Evolutionary conservation across 2,113 vertebrate species (phyloP).

Genomic region (Ginglymostoma cirratum): DNA sequence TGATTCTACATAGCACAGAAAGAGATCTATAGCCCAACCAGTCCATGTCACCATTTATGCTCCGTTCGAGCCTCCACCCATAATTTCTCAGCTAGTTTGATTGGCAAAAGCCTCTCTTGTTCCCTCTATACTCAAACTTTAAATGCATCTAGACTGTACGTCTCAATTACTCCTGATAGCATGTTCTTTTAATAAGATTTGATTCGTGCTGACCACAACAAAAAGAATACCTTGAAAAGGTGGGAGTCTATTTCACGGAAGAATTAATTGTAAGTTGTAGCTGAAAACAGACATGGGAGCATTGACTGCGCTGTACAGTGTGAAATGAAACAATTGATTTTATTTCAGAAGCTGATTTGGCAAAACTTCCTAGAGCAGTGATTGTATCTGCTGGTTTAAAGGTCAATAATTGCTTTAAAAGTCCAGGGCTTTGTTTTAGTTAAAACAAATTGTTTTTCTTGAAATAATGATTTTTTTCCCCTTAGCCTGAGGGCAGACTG

Average conservation of each 20-base stretch:
- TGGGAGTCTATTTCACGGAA: neutral
- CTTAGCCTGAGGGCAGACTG: neutral
- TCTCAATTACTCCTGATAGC: neutral
- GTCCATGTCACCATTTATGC: neutral
- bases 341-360: neutral
- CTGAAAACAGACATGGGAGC: neutral
- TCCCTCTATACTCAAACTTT: neutral
- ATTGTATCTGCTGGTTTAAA: conserved; percentile 22
- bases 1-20: neutral
- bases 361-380: neutral
- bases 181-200: neutral
- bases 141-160: too few relatives aligned
- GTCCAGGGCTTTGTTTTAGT: neutral
- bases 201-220: neutral
- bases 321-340: conserved; percentile 30
- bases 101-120: neutral
- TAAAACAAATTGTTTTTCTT: neutral
- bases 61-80: too few relatives aligned
- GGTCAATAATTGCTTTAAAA: neutral
- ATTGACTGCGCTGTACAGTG: neutral
- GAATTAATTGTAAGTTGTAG: conserved; percentile 12
- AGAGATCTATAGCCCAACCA: neutral
- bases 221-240: neutral
- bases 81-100: neutral
- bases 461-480: neutral